Base-by-base conservation (phyloP, 2,797 vertebrate species). In the Sardinella longiceps region DNA sequence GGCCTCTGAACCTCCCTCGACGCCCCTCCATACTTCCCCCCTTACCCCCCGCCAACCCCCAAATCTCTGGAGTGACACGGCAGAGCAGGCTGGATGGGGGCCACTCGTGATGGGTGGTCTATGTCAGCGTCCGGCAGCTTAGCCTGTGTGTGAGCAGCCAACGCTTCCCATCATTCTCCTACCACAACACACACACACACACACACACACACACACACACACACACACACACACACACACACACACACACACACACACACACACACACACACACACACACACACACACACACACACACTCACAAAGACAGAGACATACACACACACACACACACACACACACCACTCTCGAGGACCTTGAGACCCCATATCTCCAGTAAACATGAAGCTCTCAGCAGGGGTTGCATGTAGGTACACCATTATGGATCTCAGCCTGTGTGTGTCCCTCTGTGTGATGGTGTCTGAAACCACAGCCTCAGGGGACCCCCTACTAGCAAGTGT, bases 61-160 rank as follows among this genome's bases (percentile, higher is more conserved):
- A 74, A 74, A 39, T 80, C 48, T 53, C 43, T 45, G 80, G 9
- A 82, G 51, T 80, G 50, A 80, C 2, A 30, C 85, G 85, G 46
- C 81, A 84, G 80, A 46, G 53, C 81, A 85, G 83, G 84, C 83
- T 87, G 88, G 86, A 25, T 66, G 25, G 81, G 25, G 83, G 84
- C 74, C 87, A 87, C 30, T n/a, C 84, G 1, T 30, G 45, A 60
- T 90, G 88, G 88, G 89, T 90, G 89, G 89, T 89, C 89, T 82
- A 51, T 51, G 11, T 45, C 23, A 30, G 30, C n/a, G 5, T 28
- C 46, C 66, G 50, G 81, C 81, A 30, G 2, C 39, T 84, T 51
- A 84, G 48, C 30, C 70, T 84, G 51, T 30, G 18, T 84, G 51
- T 30, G 18, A 60, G 60, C 70, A 84, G 46, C 80, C 80, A 66